phyloP scores from a whole-genome alignment of 2,113 vertebrate genomes.

The Calidris pygmaea region DNA sequence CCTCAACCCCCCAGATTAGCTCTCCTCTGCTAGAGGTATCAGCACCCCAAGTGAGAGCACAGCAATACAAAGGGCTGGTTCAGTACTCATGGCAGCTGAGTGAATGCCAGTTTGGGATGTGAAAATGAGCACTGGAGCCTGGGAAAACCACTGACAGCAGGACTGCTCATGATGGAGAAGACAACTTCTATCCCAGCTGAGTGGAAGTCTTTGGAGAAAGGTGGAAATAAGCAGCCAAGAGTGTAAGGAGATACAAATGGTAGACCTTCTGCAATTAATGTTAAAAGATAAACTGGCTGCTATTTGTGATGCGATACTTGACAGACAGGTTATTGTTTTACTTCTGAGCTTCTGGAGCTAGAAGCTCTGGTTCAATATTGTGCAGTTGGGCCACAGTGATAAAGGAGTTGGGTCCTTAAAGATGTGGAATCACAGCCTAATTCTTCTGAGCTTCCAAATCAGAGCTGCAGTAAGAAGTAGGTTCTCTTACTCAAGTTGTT shows the following conservation, averaged over 20 bases:
- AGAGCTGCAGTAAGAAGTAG: background rate
- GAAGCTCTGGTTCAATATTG: background rate
- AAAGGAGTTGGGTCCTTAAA: background rate
- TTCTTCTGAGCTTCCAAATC: background rate
- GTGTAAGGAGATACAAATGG: background rate
- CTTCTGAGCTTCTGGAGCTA: background rate
- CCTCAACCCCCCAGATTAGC: rapidly evolving
- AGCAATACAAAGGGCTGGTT: background rate
- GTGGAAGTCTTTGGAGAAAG: background rate
- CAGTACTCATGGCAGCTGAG: background rate
- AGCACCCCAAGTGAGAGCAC: background rate
- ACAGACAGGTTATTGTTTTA: background rate
- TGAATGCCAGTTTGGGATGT: background rate
- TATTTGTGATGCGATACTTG: background rate
- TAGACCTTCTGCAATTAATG: background rate
- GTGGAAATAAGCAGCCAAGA: background rate
- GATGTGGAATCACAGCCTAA: background rate
- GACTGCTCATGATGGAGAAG: background rate
- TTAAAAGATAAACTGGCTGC: background rate
- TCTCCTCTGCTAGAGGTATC: background rate
- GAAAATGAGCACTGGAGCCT: background rate
- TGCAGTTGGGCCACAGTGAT: background rate
- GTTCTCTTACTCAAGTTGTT: background rate
- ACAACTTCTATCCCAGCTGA: background rate
- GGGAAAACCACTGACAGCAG: background rate